Evolutionary conservation across 30 jellyfish, hydroid and myxozoan species (phyloP).

Genomic region (Chironex yamaguchii): DNA sequence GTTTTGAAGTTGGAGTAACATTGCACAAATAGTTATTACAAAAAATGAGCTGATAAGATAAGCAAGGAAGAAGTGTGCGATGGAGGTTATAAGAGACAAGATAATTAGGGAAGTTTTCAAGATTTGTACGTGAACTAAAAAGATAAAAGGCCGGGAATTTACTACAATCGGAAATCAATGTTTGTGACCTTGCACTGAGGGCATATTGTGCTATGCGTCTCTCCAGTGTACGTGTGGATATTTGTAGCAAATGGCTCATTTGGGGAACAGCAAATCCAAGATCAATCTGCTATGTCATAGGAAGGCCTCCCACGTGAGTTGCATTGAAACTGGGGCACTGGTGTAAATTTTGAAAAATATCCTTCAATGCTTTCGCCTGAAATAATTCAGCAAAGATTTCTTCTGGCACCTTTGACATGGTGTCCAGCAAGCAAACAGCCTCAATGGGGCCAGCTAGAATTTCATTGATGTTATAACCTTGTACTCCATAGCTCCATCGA

Average conservation of each 20-base stretch:
- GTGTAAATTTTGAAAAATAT: conserved; percentile 15
- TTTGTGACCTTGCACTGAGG: conserved; percentile 22
- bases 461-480: conserved; percentile 6
- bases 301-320: conserved; percentile 47
- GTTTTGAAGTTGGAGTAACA: too few species aligned
- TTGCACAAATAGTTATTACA: too few species aligned
- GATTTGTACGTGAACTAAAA: too few species aligned
- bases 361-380: conserved; percentile 22
- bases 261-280: conserved; percentile 28
- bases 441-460: conserved; percentile 6
- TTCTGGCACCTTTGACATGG: conserved; percentile 30
- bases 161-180: conserved; percentile 17
- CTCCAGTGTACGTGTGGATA: conserved; percentile 26
- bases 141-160: too few species aligned
- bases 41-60: too few species aligned
- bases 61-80: too few species aligned
- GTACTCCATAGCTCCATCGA: too few species aligned
- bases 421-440: conserved; percentile 26
- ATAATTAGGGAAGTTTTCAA: too few species aligned
- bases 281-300: conserved; percentile 27
- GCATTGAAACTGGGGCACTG: conserved; percentile 19
- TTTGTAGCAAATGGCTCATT: conserved; percentile 12
- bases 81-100: too few species aligned
- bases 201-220: conserved; percentile 34
- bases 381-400: conserved; percentile 32